A percentile compares a stretch with the other conserved stretches of the same genome.
Conservation (phyloP, 2,113 vertebrate species). For the Channa argus region DNA sequence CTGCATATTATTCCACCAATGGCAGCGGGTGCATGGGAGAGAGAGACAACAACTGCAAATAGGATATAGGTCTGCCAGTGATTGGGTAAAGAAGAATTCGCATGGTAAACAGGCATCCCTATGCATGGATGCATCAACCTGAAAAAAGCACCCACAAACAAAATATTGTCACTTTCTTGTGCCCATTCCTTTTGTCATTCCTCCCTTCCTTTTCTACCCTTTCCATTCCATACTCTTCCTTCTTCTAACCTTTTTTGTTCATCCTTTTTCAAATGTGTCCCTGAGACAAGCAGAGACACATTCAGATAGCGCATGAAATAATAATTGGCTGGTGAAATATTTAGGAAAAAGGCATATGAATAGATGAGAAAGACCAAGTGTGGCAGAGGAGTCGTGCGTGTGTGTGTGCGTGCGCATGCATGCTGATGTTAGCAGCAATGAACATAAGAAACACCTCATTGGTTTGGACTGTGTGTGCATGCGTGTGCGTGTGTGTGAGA, state of each 20-base stretch:
- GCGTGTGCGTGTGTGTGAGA: no score
- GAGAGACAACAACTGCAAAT: constrained; percentile 51
- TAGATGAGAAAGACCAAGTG: constrained; percentile 68
- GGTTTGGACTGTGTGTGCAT: constrained; percentile 23
- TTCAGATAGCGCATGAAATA: constrained; percentile 78
- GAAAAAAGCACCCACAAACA: constrained; percentile 49
- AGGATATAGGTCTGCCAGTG: constrained; percentile 66
- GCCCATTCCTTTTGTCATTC: constrained; percentile 22
- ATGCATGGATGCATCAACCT: constrained; percentile 53
- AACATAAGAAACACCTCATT: constrained; percentile 56
- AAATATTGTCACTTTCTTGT: constrained; percentile 32
- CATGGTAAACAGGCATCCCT: constrained; percentile 52
- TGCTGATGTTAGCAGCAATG: constrained; percentile 49
- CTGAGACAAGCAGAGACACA: constrained; percentile 70
- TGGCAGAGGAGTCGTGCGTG: constrained; percentile 59
- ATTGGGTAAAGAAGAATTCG: constrained; percentile 56
- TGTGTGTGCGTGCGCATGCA: constrained; percentile 21
- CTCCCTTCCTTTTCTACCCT: constrained; percentile 5
- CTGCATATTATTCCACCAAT: constrained; percentile 42
- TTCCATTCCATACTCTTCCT: constrained; percentile 36
- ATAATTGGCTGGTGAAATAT: constrained; percentile 83
- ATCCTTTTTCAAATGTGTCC: constrained; percentile 40
- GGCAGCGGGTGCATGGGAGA: constrained; percentile 12
- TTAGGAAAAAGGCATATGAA: constrained; percentile 77
- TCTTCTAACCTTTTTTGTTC: constrained; percentile 30